Percentiles rank a stretch among this genome's conserved stretches.
Evolutionary conservation across 2,113 vertebrate species (phyloP).

Genomic region (Trogon melanurus): DNA sequence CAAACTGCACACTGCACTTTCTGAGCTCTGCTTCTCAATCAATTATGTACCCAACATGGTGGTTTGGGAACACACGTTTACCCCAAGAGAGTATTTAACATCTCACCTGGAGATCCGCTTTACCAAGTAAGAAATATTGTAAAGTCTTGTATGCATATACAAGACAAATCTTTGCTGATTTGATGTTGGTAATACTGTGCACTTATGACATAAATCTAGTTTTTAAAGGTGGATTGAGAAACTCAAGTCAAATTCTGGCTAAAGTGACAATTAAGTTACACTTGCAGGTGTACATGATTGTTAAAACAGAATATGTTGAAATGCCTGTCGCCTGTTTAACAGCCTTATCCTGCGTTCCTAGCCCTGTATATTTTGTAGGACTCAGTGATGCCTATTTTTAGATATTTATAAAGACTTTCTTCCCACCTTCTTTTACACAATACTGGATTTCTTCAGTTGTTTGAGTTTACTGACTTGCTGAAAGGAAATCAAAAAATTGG

Average conservation of each 20-base stretch:
- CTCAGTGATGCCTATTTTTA: neutral
- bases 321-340: neutral
- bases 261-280: neutral
- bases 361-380: neutral
- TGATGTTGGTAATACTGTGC: neutral
- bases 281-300: neutral
- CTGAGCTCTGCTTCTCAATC: constrained; percentile 99
- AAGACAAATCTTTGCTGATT: neutral
- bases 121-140: constrained; percentile 88
- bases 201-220: neutral
- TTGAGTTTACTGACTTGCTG: neutral
- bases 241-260: neutral
- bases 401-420: neutral
- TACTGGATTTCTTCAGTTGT: neutral
- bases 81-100: constrained; percentile 96
- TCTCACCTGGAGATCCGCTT: constrained; percentile 99
- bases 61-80: constrained; percentile 99
- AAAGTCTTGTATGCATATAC: neutral
- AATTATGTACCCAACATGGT: constrained; percentile 98
- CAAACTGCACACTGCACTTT: constrained; percentile 98
- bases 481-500: neutral
- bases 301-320: neutral
- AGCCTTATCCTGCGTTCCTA: neutral
- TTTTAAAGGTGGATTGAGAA: neutral
- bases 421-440: neutral